Base-by-base conservation (phyloP, 2,113 vertebrate species). In the Noctilio leporinus region DNA sequence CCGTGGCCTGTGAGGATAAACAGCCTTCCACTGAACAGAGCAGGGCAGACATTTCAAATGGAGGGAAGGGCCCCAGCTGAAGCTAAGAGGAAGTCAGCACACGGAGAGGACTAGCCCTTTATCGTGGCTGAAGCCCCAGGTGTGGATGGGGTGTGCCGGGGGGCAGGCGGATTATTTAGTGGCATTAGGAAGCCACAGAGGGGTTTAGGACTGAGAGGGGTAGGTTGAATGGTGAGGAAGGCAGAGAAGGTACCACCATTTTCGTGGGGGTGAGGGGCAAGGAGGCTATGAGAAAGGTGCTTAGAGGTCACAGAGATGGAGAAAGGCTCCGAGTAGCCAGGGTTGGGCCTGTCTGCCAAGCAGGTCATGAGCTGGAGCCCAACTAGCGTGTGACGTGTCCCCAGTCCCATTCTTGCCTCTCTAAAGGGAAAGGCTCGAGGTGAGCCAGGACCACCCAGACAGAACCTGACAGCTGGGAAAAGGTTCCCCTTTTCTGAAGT, bases 371-470 rank as follows among this genome's bases (percentile, higher is more conserved):
- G 78, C 14, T 16, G 22, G n/a, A 80, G 49, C 51, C 51, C 47
- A 70, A 24, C 16, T 1, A 12, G 49, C 28, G 43, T 26, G n/a
- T 0, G 19, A n/a, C 5, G 40, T 10, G 57, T 30, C 17, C 62
- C 28, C 14, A 15, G 51, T 20, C 49, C 53, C 14, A 10, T n/a
- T 67, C 67, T 55, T 55, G 59, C 40, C 45, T 75, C 17, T 51
- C 59, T 49, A 72, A 55, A 62, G 87, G 75, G 83, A 89, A 89
- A 95, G 17, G 64, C 59, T 83, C 69, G 15, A 9, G 28, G 17
- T 33, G 65, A 85, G 83, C 69, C 62, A 30, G 86, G 55, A 67
- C 57, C 40, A 55, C 77, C 70, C 0, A 8, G 47, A 49, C 0
- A 6, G 47, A 49, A 77, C 15, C 45, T 35, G 35, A 49, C 51